Percentiles rank a stretch among this genome's conserved stretches.
Evolutionary conservation across 2,888 invertebrate genomes (phyloP).

Genomic region (Hylaea fasciaria): DNA sequence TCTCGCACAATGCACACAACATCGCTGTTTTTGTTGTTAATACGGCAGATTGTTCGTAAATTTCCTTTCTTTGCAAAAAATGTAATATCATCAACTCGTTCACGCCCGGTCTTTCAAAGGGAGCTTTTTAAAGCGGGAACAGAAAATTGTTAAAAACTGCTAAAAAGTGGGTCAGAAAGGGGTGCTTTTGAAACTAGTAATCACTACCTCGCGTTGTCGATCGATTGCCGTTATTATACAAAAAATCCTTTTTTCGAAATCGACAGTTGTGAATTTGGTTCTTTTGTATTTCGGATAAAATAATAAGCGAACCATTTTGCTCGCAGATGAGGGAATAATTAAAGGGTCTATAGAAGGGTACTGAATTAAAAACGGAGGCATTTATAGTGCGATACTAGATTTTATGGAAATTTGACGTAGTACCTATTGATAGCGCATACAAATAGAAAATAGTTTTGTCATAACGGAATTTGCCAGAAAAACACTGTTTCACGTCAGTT

Average conservation of each 20-base stretch:
- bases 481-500: no score
- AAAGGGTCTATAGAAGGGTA: conserved; percentile 46
- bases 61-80: conserved; percentile 79
- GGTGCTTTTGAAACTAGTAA: conserved; percentile 84
- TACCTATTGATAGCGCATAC: background rate
- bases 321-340: conserved; percentile 54
- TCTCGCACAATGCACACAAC: conserved; percentile 76
- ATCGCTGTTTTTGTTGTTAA: conserved; percentile 83
- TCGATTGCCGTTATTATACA: conserved; percentile 83
- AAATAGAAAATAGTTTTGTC: conserved; percentile 7
- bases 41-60: conserved; percentile 83
- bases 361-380: conserved; percentile 3
- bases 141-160: conserved; percentile 80
- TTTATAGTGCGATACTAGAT: background rate
- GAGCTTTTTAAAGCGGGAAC: conserved; percentile 79
- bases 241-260: conserved; percentile 69
- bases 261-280: conserved; percentile 74
- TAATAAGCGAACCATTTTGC: conserved; percentile 60
- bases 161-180: conserved; percentile 85
- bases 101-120: conserved; percentile 84
- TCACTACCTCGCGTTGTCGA: conserved; percentile 77
- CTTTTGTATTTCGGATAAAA: conserved; percentile 66
- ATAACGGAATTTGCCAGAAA: no score
- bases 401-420: no score
- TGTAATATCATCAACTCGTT: conserved; percentile 86